Percentiles rank a stretch among this genome's conserved stretches.
These are phyloP conservation scores for Hippotragus niger DNA, from an alignment of 2,113 vertebrate genomes.

Conservation along the genomic window DNA sequence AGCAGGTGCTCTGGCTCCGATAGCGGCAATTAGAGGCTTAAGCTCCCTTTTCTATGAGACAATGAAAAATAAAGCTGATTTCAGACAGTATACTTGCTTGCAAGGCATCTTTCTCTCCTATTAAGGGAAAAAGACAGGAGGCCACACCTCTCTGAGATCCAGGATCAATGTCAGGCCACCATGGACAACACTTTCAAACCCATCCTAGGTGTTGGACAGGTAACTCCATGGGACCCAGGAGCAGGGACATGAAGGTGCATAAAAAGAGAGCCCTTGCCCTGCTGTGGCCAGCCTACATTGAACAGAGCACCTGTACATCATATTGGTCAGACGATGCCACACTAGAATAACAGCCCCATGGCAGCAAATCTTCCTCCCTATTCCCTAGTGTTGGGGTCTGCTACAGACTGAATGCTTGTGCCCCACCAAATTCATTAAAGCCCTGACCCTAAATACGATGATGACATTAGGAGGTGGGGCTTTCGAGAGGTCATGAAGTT, in stretches of 20 bases:
- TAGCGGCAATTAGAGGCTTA: constrained; percentile 41
- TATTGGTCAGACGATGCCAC: rapidly evolving
- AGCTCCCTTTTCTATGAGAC: constrained; percentile 40
- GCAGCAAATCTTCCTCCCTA: neutral
- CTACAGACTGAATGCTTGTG: neutral
- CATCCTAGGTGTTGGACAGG: neutral
- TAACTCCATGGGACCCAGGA: too few relatives aligned
- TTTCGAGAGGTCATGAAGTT: neutral
- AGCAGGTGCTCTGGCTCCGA: constrained; percentile 44
- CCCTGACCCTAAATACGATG: neutral
- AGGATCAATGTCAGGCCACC: neutral
- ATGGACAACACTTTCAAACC: neutral
- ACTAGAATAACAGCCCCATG: neutral
- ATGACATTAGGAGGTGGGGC: neutral
- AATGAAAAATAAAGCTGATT: constrained; percentile 33
- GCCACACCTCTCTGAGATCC: neutral
- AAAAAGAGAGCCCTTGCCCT: neutral
- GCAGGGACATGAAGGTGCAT: neutral
- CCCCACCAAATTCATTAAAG: neutral
- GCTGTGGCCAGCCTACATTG: rapidly evolving
- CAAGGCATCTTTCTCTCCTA: neutral
- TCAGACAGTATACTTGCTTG: neutral
- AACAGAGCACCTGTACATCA: rapidly evolving
- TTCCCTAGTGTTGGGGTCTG: neutral
- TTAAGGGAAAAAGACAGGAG: neutral